Evolutionary conservation across 2,888 invertebrate species (phyloP), one percentile per base, ranked within the genome.

Genomic region (Timandra comae): DNA sequence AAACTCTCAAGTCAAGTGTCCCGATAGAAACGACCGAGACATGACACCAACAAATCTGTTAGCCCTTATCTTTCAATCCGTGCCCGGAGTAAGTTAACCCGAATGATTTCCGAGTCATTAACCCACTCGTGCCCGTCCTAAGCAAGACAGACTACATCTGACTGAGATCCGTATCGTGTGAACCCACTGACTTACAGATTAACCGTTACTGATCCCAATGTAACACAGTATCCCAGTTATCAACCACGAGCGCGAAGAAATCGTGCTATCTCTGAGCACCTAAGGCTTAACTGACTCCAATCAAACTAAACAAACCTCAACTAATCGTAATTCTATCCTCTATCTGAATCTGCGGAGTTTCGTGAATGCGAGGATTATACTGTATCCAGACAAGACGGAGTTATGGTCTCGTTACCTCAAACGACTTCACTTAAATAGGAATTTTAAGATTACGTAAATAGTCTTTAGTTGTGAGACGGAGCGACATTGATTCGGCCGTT

Each of bases 41-140:
- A 59, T 57, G 74, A 73, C 73, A 74, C 74, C 67, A 76, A 82
- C 81, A 79, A 82, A 84, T 82, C 81, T 77, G 70, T 72, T 67
- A 61, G 67, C 63, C 72, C 74, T 81, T 81, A 84, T 84, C 84
- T 80, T 73, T 62, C 77, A 76, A 82, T 84, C 80, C 79, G 65
- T 63, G 69, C 67, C 69, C 69, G 61, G 62, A 63, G 72, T 64
- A 75, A 77, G 72, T 78, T 76, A 79, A 78, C 77, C 82, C 82
- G 69, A 82, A 82, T 84, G 77, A 84, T 81, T 84, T 84, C 82
- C 84, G 69, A 78, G 76, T 79, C 84, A 85, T 84, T 84, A 82
- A 84, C 76, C 70, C 64, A 68, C 73, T 76, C 73, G 71, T 63
- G 61, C 63, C 69, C 72, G 64, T 65, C 68, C 78, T 84, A 82